phyloP scores from a whole-genome alignment of 2,113 vertebrate species.

The Cyanoliseus patagonus region DNA sequence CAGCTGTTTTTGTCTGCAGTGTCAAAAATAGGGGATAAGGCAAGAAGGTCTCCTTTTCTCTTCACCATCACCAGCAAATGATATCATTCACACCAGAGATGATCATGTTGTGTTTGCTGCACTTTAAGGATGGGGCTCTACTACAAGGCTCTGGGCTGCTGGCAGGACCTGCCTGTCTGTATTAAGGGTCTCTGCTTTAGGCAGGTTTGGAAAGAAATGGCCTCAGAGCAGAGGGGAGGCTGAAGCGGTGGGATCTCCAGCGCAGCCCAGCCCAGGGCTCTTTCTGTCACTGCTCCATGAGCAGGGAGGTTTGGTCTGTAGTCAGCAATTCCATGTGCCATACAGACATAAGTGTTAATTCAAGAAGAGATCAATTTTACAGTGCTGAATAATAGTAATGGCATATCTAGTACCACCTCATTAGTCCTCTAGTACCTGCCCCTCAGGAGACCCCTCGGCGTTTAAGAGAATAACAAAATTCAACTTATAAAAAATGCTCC shows the following conservation, averaged over 20 bases:
- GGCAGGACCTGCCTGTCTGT: not conserved
- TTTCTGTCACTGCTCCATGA: not conserved
- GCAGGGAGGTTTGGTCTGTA: not conserved
- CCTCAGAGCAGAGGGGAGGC: not conserved
- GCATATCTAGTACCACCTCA: not conserved
- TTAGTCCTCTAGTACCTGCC: not conserved
- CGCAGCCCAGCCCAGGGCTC: not conserved
- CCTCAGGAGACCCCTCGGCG: not conserved
- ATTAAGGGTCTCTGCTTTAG: not conserved
- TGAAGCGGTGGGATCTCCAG: not conserved
- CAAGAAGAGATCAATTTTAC: not conserved
- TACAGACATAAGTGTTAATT: not conserved
- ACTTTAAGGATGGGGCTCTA: not conserved
- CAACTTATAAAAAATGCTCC: not conserved
- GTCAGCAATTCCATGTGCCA: not conserved
- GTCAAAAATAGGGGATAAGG: not conserved
- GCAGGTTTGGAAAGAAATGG: not conserved
- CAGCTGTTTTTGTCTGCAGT: not conserved
- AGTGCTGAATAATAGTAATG: not conserved
- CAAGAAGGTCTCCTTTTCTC: not conserved
- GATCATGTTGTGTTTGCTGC: not conserved
- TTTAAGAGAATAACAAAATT: not conserved
- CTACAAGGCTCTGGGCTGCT: not conserved
- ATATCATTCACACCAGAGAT: not conserved
- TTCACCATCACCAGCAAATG: not conserved